These are phyloP conservation scores for Perognathus longimembris DNA, from an alignment of 2,113 vertebrate genomes.

Conservation along the genomic window DNA sequence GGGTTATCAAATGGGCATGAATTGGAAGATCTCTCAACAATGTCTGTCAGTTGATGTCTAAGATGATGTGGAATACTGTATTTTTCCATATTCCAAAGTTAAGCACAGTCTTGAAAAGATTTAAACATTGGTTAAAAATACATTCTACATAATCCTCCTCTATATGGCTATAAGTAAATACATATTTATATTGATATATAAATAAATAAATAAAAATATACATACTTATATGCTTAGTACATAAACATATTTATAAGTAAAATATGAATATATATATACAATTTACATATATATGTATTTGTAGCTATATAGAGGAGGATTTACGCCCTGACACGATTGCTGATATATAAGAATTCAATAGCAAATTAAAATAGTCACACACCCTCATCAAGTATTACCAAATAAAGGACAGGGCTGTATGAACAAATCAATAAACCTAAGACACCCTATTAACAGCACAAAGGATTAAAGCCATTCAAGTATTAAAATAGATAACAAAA, in stretches of 20 bases:
- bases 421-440: neutral
- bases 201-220: too few relatives aligned
- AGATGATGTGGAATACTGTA: neutral
- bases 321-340: neutral
- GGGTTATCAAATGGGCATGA: neutral
- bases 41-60: neutral
- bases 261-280: too few relatives aligned
- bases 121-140: neutral
- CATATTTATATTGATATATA: too few relatives aligned
- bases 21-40: neutral
- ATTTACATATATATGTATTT: too few relatives aligned
- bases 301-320: neutral
- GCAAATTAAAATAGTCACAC: neutral
- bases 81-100: conserved; percentile 6
- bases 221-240: too few relatives aligned
- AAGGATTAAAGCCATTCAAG: neutral
- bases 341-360: neutral
- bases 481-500: neutral
- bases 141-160: neutral
- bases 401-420: neutral
- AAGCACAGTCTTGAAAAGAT: neutral
- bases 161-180: too few relatives aligned
- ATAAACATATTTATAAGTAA: too few relatives aligned
- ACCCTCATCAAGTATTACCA: neutral
- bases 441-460: neutral